A percentile compares a stretch with the other conserved stretches of the same genome.
Conservation (phyloP, 2,113 vertebrate genomes). For the Octodon degus region DNA sequence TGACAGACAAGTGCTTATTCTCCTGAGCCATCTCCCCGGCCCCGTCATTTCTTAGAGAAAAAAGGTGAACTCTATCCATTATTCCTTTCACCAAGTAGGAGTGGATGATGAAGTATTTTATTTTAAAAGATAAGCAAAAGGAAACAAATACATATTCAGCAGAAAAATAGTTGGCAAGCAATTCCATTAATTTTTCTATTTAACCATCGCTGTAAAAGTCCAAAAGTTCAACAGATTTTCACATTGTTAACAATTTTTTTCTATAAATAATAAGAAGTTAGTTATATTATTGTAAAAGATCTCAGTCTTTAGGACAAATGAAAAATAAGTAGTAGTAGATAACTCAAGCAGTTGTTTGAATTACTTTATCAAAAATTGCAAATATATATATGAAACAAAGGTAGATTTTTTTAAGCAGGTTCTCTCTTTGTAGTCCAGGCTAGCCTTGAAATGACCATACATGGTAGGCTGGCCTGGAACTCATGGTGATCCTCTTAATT, state of each 20-base stretch:
- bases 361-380: constrained; percentile 42
- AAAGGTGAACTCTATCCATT: not conserved
- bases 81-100: not conserved
- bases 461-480: not conserved
- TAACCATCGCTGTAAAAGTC: not conserved
- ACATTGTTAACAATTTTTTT: constrained; percentile 47
- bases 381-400: not conserved
- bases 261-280: constrained; percentile 37
- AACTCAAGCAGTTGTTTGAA: constrained; percentile 50
- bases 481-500: not conserved
- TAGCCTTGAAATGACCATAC: not conserved
- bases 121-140: constrained; percentile 55
- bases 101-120: not conserved
- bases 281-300: constrained; percentile 50
- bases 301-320: constrained; percentile 38
- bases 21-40: too few relatives aligned
- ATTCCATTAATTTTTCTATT: constrained; percentile 37
- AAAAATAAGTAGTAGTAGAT: not conserved
- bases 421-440: not conserved
- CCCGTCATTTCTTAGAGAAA: constrained; percentile 57
- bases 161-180: constrained; percentile 8
- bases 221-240: constrained; percentile 50
- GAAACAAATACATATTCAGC: not conserved
- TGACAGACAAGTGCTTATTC: too few relatives aligned
- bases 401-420: not conserved